Evolutionary conservation across 1,140 invertebrate species (phyloP).

Genomic region (Lepidurus packardi): DNA sequence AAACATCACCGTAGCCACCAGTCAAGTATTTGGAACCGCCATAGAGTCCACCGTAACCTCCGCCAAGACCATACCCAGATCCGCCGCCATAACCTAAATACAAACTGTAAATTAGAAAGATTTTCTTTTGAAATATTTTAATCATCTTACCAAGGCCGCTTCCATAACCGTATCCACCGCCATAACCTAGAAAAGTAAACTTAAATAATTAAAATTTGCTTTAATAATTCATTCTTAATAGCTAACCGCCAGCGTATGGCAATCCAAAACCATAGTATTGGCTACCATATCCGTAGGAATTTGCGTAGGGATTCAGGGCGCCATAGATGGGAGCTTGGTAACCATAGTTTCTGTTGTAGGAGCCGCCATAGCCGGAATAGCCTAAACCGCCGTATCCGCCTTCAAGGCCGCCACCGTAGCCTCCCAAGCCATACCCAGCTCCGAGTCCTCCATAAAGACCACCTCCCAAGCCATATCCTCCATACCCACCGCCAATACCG

Average conservation of each 20-base stretch:
- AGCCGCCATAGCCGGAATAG: slow-evolving; percentile 13
- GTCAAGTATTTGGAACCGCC: neutral
- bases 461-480: neutral
- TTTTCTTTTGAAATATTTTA: neutral
- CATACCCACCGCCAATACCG: slow-evolving; percentile 6
- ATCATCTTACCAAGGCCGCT: neutral
- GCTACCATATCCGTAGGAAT: neutral
- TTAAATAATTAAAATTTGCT: neutral
- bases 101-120: neutral
- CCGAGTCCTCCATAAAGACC: slow-evolving; percentile 16
- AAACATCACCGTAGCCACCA: neutral
- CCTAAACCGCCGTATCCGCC: slow-evolving; percentile 7
- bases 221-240: neutral
- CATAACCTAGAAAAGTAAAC: slow-evolving; percentile 6
- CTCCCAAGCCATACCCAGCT: neutral
- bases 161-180: slow-evolving; percentile 15
- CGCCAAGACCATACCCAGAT: slow-evolving; percentile 10
- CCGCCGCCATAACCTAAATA: slow-evolving; percentile 19
- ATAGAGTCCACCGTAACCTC: slow-evolving; percentile 1
- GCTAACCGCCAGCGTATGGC: neutral
- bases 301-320: neutral
- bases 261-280: slow-evolving; percentile 26
- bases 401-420: neutral
- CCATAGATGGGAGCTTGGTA: slow-evolving; percentile 2
- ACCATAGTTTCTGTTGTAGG: neutral